Percentiles rank a stretch among this genome's conserved stretches.
These are phyloP conservation scores for Limanda limanda DNA, from an alignment of 2,113 vertebrate species.

Conservation along the genomic window DNA sequence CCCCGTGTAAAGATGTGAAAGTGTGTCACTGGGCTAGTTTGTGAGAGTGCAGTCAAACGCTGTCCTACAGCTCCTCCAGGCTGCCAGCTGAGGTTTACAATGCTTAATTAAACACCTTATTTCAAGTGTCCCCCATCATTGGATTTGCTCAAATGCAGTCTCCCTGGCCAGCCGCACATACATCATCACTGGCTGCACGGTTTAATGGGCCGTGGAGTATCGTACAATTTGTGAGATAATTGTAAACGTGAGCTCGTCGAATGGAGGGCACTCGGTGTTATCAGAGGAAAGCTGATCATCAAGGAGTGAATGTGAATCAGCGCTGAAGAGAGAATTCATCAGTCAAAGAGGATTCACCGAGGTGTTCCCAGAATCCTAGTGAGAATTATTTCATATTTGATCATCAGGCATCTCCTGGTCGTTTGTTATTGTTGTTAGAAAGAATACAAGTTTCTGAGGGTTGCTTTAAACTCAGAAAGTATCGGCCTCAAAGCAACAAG, in stretches of 20 bases:
- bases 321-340: constrained; percentile 2
- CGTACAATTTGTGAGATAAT: constrained; percentile 65
- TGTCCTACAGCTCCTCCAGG: constrained; percentile 60
- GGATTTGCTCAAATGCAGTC: constrained; percentile 64
- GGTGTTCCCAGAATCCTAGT: background rate
- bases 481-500: no score
- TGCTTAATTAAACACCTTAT: constrained; percentile 81
- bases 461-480: background rate
- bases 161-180: constrained; percentile 52
- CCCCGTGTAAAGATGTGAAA: constrained; percentile 69
- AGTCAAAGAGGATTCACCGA: background rate
- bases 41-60: constrained; percentile 54
- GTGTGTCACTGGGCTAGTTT: constrained; percentile 81
- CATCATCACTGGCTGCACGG: constrained; percentile 45
- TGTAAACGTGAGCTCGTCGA: constrained; percentile 59
- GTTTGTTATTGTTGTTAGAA: background rate
- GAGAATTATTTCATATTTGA: background rate
- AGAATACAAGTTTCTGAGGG: no score
- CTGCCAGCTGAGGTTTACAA: constrained; percentile 78
- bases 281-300: constrained; percentile 46
- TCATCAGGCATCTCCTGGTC: background rate
- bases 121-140: constrained; percentile 69
- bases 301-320: constrained; percentile 9
- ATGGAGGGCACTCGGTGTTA: constrained; percentile 31
- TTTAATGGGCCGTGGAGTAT: constrained; percentile 58